These are phyloP conservation scores for Porites rus DNA, from an alignment of 92 coral and sea anemone genomes.

Conservation along the genomic window DNA sequence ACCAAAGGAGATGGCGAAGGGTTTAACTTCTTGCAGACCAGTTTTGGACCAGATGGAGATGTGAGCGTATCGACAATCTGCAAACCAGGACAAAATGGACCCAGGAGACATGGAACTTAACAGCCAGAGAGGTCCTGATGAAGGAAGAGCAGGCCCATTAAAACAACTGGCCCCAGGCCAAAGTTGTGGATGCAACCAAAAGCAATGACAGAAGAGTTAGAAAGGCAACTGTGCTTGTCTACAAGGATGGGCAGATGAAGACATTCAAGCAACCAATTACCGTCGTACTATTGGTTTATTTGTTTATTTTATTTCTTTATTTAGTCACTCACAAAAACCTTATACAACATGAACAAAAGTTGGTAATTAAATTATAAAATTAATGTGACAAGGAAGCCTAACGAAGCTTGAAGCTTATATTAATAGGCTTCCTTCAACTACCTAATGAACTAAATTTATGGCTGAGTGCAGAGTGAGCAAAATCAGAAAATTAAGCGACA, in stretches of 20 bases:
- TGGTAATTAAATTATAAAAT: too few species aligned
- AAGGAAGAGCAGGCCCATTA: constrained; percentile 36
- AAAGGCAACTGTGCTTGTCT: constrained; percentile 15
- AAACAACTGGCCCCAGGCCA: constrained; percentile 47
- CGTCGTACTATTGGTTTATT: not conserved
- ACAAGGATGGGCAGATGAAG: constrained; percentile 19
- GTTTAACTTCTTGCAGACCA: constrained; percentile 24
- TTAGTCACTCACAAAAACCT: too few species aligned
- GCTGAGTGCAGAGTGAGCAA: too few species aligned
- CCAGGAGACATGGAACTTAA: constrained; percentile 8
- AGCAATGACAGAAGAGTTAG: constrained; percentile 35
- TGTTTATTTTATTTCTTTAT: too few species aligned
- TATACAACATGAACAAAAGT: too few species aligned
- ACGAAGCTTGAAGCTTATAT: too few species aligned
- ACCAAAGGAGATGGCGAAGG: constrained; percentile 1
- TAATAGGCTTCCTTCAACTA: too few species aligned
- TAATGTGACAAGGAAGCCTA: too few species aligned
- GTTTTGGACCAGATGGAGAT: too few species aligned
- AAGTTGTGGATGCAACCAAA: constrained; percentile 23
- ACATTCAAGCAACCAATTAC: constrained; percentile 14
- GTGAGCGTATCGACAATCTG: not conserved
- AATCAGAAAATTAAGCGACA: too few species aligned
- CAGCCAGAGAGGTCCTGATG: constrained; percentile 41
- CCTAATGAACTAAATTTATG: too few species aligned
- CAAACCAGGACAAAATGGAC: constrained; percentile 38